phyloP scores from a whole-genome alignment of 2,797 vertebrate species.

The Acrossocheilus fasciatus region DNA sequence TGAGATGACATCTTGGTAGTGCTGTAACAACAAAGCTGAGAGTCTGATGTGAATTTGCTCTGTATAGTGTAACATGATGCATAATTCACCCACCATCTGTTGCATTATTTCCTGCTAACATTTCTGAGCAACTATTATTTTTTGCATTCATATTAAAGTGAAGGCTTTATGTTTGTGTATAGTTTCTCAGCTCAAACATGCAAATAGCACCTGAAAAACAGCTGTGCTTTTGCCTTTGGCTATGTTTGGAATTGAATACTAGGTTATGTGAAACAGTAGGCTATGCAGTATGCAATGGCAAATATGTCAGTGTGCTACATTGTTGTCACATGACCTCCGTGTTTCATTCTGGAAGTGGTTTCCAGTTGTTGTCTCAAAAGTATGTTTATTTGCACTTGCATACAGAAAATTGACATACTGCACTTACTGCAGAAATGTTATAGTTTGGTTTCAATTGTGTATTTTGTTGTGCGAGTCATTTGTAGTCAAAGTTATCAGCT shows the following conservation, averaged over 20 bases:
- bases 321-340: background rate
- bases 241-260: background rate
- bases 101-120: slow-evolving; percentile 17
- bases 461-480: background rate
- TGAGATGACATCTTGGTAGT: slow-evolving; percentile 5
- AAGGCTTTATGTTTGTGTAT: background rate
- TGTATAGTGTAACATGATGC: slow-evolving; percentile 30
- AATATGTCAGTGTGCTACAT: background rate
- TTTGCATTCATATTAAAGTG: slow-evolving; percentile 18
- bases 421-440: background rate
- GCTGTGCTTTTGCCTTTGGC: slow-evolving; percentile 1
- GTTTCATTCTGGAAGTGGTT: background rate
- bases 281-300: background rate
- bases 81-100: slow-evolving; percentile 42
- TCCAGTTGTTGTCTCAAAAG: background rate
- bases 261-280: background rate
- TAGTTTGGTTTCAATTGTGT: background rate
- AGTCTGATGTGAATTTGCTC: slow-evolving; percentile 23
- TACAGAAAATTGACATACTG: background rate
- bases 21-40: background rate
- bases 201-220: background rate
- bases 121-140: background rate
- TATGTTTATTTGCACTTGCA: background rate
- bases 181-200: slow-evolving; percentile 5
- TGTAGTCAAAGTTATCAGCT: background rate